Evolutionary conservation across 92 coral and sea anemone genomes (phyloP), one percentile per base, ranked within the genome.

Genomic region (Zoanthus sociatus): DNA sequence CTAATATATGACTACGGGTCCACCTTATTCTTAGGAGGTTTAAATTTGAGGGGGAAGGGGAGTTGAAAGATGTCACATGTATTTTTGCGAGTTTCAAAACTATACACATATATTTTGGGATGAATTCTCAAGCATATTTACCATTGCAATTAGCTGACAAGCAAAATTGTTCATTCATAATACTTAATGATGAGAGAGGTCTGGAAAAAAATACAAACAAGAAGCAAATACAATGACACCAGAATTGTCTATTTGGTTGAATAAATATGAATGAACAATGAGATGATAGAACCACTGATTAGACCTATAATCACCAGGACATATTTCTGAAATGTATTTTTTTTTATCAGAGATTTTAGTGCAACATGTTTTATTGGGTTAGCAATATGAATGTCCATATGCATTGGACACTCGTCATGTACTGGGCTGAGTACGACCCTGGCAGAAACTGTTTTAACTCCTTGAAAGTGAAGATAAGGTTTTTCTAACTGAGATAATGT

Each of bases 401-500:
- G n/a, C 63, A 56, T 56, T 56, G 63, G 63, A 56, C 63, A 56
- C 63, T 14, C 63, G 11, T 56, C 63, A 56, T 56, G 63, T 56
- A 10, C 11, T 56, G 63, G 63, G 63, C 63, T 56, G 63, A 56
- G 63, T 56, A 56, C 63, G 6, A 7, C 63, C 63, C 11, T 7
- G 63, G 63, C 6, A 14, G 11, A 56, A 56, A 56, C 17, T 2
- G 63, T 56, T 56, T 56, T 56, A 10, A 56, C 15, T 56, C 63
- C 63, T 56, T 56, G 63, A 56, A 56, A 56, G 63, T 56, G 63
- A 56, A 56, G 63, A 56, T 56, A 56, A 56, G 63, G 63, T 56
- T 56, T 56, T 56, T 56, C 63, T 4, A 56, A 56, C 63, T 10
- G 17, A 56, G n/a, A n/a, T n/a, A n/a, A n/a, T n/a, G n/a, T n/a